phyloP scores from a whole-genome alignment of 2,113 vertebrate genomes.

The Tor tambroides region DNA sequence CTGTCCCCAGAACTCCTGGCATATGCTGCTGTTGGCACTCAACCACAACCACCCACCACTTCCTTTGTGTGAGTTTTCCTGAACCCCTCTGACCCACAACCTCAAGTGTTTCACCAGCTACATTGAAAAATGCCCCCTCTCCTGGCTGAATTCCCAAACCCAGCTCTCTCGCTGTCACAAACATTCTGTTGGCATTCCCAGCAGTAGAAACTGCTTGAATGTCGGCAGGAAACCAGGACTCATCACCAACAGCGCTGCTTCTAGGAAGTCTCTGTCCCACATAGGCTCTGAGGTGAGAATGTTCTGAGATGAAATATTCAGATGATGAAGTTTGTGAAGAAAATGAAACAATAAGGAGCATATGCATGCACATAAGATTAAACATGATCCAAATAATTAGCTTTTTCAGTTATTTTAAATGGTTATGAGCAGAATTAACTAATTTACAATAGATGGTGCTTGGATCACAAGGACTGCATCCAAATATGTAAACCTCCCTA shows the following conservation, averaged over 20 bases:
- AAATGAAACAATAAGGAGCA: neutral
- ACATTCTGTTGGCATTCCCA: slow-evolving; percentile 24
- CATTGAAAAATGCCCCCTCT: slow-evolving; percentile 28
- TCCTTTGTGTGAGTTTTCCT: slow-evolving; percentile 41
- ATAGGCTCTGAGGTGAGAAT: neutral
- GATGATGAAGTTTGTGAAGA: neutral
- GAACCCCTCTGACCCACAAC: slow-evolving; percentile 42
- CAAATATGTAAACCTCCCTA: neutral
- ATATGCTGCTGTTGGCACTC: slow-evolving; percentile 42
- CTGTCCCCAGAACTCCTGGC: slow-evolving; percentile 39
- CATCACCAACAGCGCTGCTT: slow-evolving; percentile 38
- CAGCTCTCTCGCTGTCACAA: slow-evolving; percentile 29
- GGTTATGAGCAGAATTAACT: neutral
- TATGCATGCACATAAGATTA: neutral
- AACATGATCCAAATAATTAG: neutral
- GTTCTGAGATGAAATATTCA: neutral
- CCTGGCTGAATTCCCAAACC: slow-evolving; percentile 36
- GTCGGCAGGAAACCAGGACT: neutral
- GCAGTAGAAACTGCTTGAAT: slow-evolving; percentile 2
- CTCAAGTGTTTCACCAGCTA: slow-evolving; percentile 27
- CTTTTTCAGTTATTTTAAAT: neutral
- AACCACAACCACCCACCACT: slow-evolving; percentile 42
- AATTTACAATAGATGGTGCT: neutral
- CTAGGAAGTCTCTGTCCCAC: neutral
- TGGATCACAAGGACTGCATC: neutral